A percentile compares a stretch with the other conserved stretches of the same genome.
phyloP scores from a whole-genome alignment of 2,888 invertebrate species.

The Junonia oenone region DNA sequence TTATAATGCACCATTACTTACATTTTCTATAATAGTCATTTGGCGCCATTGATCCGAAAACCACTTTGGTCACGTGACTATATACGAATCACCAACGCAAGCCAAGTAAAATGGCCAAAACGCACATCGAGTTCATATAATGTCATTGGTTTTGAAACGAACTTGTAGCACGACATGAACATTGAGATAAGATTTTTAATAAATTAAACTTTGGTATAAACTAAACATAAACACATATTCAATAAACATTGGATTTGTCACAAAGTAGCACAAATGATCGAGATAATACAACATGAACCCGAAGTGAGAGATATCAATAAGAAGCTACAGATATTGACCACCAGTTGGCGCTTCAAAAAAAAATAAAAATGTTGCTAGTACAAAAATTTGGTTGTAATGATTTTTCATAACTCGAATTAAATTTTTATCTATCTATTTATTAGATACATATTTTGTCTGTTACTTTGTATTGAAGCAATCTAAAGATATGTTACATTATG shows the following conservation, averaged over 20 bases:
- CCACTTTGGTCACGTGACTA: constrained; percentile 78
- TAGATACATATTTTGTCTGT: background rate
- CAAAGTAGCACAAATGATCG: constrained; percentile 64
- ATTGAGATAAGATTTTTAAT: constrained; percentile 59
- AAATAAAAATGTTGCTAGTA: constrained; percentile 34
- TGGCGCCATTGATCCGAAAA: constrained; percentile 80
- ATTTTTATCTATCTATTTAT: background rate
- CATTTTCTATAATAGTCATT: constrained; percentile 75
- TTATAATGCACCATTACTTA: constrained; percentile 57
- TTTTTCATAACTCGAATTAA: background rate
- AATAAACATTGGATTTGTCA: constrained; percentile 55
- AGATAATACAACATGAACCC: constrained; percentile 68
- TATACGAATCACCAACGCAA: constrained; percentile 78
- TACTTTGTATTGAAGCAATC: too few species aligned
- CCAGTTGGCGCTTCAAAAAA: constrained; percentile 58
- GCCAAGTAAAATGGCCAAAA: constrained; percentile 80
- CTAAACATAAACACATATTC: constrained; percentile 63
- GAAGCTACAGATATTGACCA: constrained; percentile 57
- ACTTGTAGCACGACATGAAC: constrained; percentile 64
- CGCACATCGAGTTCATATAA: constrained; percentile 77
- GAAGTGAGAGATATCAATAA: constrained; percentile 74
- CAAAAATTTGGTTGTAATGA: constrained; percentile 14
- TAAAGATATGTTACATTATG: too few species aligned
- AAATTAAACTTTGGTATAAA: constrained; percentile 45
- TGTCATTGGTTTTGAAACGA: constrained; percentile 73